Conservation (phyloP, 1,140 invertebrate genomes). For the Saccostrea echinata region DNA sequence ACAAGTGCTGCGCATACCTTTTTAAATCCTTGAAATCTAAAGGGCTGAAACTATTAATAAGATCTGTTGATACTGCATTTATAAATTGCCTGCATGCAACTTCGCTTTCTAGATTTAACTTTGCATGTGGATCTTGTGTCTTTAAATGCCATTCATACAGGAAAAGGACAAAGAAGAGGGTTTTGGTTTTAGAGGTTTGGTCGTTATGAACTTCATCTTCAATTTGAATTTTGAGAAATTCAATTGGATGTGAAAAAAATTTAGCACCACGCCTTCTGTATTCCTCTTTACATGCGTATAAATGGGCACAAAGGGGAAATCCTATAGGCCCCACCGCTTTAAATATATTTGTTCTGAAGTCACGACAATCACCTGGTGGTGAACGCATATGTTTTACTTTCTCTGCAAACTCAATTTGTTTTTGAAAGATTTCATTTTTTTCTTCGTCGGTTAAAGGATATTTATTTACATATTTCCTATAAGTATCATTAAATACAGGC, state of each 20-base stretch:
- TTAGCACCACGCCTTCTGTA: not conserved
- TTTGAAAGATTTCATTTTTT: slow-evolving; percentile 7
- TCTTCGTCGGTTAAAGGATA: not conserved
- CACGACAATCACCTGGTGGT: not conserved
- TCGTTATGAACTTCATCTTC: not conserved
- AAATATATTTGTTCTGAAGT: not conserved
- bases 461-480: not conserved
- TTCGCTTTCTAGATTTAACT: not conserved
- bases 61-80: not conserved
- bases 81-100: not conserved
- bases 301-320: slow-evolving; percentile 18
- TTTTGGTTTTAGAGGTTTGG: not conserved
- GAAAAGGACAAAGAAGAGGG: not conserved
- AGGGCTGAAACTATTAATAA: not conserved
- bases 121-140: not conserved
- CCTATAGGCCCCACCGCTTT: not conserved
- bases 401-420: slow-evolving; percentile 13
- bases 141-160: not conserved
- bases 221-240: slow-evolving; percentile 6
- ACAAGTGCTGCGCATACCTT: not conserved
- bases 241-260: not conserved
- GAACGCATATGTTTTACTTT: not conserved
- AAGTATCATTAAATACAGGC: not conserved
- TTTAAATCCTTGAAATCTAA: not conserved
- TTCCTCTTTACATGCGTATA: not conserved